Percentiles rank a stretch among this genome's conserved stretches.
These are phyloP conservation scores for Mesembrinibis cayennensis DNA, from an alignment of 2,113 vertebrate species.

Conservation along the genomic window DNA sequence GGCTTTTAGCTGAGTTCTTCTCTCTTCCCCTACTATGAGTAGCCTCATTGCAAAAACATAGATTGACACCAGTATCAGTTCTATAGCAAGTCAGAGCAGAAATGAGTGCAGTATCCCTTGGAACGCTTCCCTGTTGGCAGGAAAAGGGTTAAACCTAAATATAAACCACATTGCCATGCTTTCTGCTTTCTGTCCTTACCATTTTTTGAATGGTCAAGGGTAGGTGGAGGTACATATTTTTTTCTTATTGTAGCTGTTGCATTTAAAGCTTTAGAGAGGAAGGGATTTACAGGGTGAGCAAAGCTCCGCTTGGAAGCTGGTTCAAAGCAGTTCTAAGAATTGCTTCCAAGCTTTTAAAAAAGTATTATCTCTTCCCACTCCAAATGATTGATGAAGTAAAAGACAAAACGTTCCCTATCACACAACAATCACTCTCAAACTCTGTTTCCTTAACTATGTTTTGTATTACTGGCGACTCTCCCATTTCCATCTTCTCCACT, in stretches of 20 bases:
- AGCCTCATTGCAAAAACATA: background rate
- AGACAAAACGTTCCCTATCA: background rate
- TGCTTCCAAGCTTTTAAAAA: conserved; percentile 17
- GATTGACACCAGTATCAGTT: too few species aligned
- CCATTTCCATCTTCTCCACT: background rate
- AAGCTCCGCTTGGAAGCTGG: background rate
- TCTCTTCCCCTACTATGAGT: background rate
- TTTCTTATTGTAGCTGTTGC: background rate
- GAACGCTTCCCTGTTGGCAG: background rate
- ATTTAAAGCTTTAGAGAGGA: background rate
- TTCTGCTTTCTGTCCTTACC: background rate
- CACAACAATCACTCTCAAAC: background rate
- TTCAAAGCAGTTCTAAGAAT: background rate
- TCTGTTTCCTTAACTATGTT: background rate
- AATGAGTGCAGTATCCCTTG: background rate
- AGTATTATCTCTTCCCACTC: background rate
- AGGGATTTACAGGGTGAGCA: background rate
- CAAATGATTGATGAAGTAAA: background rate
- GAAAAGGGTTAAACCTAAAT: background rate
- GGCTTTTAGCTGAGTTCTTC: background rate
- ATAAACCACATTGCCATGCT: background rate
- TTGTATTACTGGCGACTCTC: background rate
- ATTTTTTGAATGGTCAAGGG: background rate
- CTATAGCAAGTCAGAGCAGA: background rate
- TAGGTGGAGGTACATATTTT: background rate